Evolutionary conservation across 2,113 vertebrate species (phyloP).

Genomic region (Brachyhypopomus occidentalis): DNA sequence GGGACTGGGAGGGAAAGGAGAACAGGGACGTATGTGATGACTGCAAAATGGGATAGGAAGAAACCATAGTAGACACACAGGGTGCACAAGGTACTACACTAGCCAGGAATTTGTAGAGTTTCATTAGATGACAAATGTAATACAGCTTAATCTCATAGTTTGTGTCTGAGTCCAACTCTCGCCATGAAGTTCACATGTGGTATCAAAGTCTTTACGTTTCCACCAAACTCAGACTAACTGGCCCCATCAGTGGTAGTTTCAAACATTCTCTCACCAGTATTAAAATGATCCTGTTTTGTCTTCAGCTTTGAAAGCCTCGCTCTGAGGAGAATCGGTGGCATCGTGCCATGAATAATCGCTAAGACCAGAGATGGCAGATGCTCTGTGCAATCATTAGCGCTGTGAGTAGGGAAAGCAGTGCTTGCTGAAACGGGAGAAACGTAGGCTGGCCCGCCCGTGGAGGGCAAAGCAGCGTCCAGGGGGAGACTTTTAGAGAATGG

Average conservation of each 20-base stretch:
- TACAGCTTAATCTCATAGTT: background rate
- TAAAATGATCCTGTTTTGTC: background rate
- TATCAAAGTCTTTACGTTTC: background rate
- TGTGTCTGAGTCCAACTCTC: background rate
- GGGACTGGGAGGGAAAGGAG: background rate
- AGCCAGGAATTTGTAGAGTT: background rate
- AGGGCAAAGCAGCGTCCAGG: conserved; percentile 59
- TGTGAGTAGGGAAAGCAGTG: conserved; percentile 52
- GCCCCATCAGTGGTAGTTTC: background rate
- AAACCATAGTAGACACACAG: background rate
- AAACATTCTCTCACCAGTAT: background rate
- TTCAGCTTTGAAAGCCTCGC: background rate
- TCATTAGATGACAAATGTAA: background rate
- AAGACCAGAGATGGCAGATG: conserved; percentile 63
- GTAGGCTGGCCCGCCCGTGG: conserved; percentile 61
- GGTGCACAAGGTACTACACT: background rate
- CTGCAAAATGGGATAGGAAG: background rate
- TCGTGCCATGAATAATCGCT: conserved; percentile 55
- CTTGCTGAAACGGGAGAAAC: conserved; percentile 63
- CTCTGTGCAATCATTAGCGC: conserved; percentile 63
- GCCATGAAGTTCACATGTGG: background rate
- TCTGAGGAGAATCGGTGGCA: conserved; percentile 40
- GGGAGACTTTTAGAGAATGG: conserved; percentile 65
- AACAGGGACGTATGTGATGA: background rate
- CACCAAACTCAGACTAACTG: background rate